Evolutionary conservation across 2,113 vertebrate genomes (phyloP).

Genomic region (Eulacestoma nigropectus): DNA sequence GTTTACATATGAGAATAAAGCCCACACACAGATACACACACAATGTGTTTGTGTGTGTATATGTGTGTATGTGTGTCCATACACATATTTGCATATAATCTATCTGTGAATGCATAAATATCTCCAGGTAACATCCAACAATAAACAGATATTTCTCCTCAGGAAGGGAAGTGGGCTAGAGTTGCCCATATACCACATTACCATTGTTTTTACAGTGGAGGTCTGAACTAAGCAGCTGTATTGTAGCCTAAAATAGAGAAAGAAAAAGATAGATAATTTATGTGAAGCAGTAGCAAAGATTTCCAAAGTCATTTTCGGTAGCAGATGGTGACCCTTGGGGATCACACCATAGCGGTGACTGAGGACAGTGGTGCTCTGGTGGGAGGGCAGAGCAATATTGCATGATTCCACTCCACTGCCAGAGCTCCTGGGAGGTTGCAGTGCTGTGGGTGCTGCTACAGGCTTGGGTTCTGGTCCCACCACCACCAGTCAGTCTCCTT

Average conservation of each 20-base stretch:
- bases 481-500: not conserved
- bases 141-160: not conserved
- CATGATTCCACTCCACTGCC: not conserved
- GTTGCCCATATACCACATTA: not conserved
- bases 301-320: rapidly evolving
- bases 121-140: not conserved
- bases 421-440: not conserved
- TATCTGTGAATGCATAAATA: not conserved
- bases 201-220: not conserved
- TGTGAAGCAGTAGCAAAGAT: not conserved
- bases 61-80: not conserved
- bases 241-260: not conserved
- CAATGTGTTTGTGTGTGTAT: rapidly evolving
- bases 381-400: not conserved
- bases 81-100: not conserved
- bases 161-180: not conserved
- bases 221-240: not conserved
- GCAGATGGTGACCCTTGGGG: not conserved
- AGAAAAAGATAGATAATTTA: not conserved
- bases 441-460: rapidly evolving
- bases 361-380: not conserved
- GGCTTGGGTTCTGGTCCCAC: not conserved
- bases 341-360: not conserved
- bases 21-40: not conserved
- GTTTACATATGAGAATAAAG: not conserved